Base-by-base conservation (phyloP, 2,113 vertebrate genomes). In the Verasper variegatus region DNA sequence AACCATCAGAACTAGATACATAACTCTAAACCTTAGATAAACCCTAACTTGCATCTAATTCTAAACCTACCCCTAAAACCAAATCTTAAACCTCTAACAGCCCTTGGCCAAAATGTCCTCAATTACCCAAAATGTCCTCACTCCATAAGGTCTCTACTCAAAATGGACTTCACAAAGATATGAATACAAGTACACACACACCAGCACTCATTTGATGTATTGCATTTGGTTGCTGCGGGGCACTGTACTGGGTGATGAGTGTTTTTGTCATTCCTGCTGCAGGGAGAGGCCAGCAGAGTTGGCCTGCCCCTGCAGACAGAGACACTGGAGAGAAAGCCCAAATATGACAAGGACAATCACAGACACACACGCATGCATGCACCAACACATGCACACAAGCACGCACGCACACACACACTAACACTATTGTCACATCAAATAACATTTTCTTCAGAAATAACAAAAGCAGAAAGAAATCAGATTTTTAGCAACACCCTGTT, bases 191-290 rank as follows among this genome's bases (percentile, higher is more conserved):
- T 3, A n/a, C 64, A 67, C 45, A 66, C 27, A 21, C 20, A 24
- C 17, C 52, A 4, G 37, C 37, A 51, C 1, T 35, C 62, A n/a
- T 66, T 68, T 51, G 27, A 23, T 59, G 49, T 52, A 58, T 59
- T 69, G 51, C 15, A n/a, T 49, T 67, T 42, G 45, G 26, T 54
- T 57, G 45, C 61, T 6, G 3, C 21, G 54, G 60, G 68, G 63
- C 27, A 49, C 10, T 55, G 65, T 64, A 54, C 31, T 18, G 54
- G n/a, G 14, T 74, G 70, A 74, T 78, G 71, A 70, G 54, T 79
- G 71, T 37, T 71, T 78, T 60, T 70, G 75, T 78, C 31, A 68
- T 68, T 2, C 57, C 26, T 61, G 71, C 66, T 64, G 73, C 62
- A 67, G 55, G 56, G 56, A 72, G 55, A 71, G 56, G 68, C 24